Evolutionary conservation across 2,888 invertebrate genomes (phyloP), one percentile per base, ranked within the genome.

Genomic region (Steromphala cineraria): DNA sequence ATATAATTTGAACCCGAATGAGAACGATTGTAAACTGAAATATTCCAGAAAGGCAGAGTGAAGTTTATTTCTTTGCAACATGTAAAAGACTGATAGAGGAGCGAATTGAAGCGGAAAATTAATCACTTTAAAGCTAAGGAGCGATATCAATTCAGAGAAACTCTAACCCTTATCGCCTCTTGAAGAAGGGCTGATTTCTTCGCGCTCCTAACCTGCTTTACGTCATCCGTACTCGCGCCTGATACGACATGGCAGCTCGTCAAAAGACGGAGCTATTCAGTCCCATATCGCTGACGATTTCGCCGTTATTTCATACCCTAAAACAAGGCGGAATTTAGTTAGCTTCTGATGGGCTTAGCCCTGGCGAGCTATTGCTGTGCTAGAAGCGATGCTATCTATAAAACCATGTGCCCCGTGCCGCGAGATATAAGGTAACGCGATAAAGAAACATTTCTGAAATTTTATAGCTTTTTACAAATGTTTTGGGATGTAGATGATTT

Each of bases 101-200:
- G 62, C 24, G 62, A 62, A 62, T 62, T 62, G 62, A 62, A 62
- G 62, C 62, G 62, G 62, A 62, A 75, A 75, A 75, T 75, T 75
- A 75, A 75, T 53, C 52, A 75, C 75, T 75, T 52, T 46, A 52
- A 53, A 53, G 46, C 75, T n/a, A 46, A 46, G 75, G 31, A 24
- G 75, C 53, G 75, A 75, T 75, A 75, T 75, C 75, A 17, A 75
- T 46, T 40, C 75, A 15, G 17, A 52, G 75, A 75, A 75, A 75
- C 75, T 10, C 21, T 21, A 75, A 75, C 75, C 75, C 75, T 75
- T 75, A 75, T 75, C 75, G 53, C 75, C 75, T 75, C 53, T 53
- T 75, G 46, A 75, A 46, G 75, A 75, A 75, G 62, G 62, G 62
- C 21, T 17, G 62, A 62, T 62, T 62, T 62, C 62, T 62, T 62